These are phyloP conservation scores for Dermochelys coriacea DNA, from an alignment of 2,797 vertebrate genomes.

Conservation along the genomic window DNA sequence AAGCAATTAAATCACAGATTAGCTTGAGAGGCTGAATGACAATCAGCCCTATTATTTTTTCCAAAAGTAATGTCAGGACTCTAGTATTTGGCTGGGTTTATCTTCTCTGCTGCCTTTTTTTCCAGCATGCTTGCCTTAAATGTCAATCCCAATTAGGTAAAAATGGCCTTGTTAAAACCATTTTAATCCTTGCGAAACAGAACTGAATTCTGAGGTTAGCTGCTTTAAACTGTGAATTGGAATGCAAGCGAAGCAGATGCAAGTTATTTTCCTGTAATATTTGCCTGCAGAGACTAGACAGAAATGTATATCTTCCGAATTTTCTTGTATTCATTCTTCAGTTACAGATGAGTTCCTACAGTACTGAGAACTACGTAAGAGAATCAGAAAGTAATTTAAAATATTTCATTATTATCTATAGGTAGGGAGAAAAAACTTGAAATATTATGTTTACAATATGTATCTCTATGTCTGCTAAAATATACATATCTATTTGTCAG, in stretches of 20 bases:
- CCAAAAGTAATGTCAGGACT: neutral
- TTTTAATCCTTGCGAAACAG: slow-evolving; percentile 30
- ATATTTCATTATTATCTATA: neutral
- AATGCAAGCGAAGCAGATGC: slow-evolving; percentile 17
- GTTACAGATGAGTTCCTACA: neutral
- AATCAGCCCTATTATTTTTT: neutral
- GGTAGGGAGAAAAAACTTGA: neutral
- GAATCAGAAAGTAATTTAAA: neutral
- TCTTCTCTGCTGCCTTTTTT: neutral
- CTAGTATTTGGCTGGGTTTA: slow-evolving; percentile 11
- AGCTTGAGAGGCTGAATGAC: slow-evolving; percentile 3
- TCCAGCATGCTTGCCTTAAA: slow-evolving; percentile 19
- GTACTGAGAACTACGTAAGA: neutral
- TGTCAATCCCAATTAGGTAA: slow-evolving; percentile 20
- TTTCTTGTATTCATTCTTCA: neutral
- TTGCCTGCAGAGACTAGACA: neutral
- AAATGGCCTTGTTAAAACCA: slow-evolving; percentile 35
- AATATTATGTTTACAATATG: neutral
- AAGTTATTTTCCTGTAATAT: slow-evolving; percentile 1
- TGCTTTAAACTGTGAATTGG: slow-evolving; percentile 14
- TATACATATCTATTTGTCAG: neutral
- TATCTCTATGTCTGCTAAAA: neutral
- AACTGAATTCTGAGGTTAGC: slow-evolving; percentile 24
- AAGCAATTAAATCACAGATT: slow-evolving; percentile 41
- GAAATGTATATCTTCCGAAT: neutral